phyloP scores from a whole-genome alignment of 2,113 vertebrate species.

The Dissostichus mawsoni region DNA sequence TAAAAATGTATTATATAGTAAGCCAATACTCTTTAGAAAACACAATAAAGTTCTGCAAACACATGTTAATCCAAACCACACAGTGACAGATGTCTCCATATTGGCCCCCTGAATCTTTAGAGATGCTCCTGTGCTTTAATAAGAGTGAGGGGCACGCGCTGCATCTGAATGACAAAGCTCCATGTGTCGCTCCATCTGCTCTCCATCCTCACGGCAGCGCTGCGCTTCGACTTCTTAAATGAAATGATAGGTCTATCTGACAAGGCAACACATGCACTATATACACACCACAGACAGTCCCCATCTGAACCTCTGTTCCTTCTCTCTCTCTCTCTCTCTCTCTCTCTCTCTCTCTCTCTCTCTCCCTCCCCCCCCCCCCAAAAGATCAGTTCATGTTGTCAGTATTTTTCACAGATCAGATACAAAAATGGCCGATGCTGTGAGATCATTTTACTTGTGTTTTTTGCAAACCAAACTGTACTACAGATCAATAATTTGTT shows the following conservation, averaged over 20 bases:
- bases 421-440: constrained; percentile 3
- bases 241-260: constrained; percentile 46
- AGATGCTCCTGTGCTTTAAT: constrained; percentile 55
- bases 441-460: constrained; percentile 1
- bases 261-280: constrained; percentile 7
- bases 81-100: constrained; percentile 54
- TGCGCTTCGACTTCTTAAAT: constrained; percentile 43
- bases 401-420: constrained; percentile 28
- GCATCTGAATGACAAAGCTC: constrained; percentile 79
- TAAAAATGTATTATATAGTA: background rate
- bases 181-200: constrained; percentile 77
- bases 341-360: background rate
- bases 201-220: constrained; percentile 3
- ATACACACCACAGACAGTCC: constrained; percentile 18
- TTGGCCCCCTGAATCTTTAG: constrained; percentile 15
- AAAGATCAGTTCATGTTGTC: background rate
- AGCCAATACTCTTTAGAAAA: background rate
- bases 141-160: constrained; percentile 49
- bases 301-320: background rate
- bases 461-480: background rate
- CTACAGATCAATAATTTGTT: background rate
- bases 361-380: background rate
- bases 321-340: constrained; percentile 19
- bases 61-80: constrained; percentile 29
- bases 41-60: constrained; percentile 1